These are phyloP conservation scores for Peromyscus maniculatus DNA, from an alignment of 2,113 vertebrate species.

Conservation along the genomic window DNA sequence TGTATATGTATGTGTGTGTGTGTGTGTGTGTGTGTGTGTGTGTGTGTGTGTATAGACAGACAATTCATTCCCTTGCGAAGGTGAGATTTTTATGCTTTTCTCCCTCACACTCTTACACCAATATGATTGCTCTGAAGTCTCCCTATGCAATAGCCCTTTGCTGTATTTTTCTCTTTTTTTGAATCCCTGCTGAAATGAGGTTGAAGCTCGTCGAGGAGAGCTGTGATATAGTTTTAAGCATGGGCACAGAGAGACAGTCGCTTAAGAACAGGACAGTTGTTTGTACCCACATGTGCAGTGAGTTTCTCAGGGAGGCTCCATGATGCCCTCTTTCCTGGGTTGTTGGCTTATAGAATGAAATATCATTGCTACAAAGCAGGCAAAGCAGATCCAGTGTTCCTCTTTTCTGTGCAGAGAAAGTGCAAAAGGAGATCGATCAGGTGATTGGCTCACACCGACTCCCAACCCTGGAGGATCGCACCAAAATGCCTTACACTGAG, in stretches of 20 bases:
- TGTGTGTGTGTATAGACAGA: background rate
- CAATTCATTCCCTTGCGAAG: background rate
- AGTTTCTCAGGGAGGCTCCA: background rate
- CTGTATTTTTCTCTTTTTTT: background rate
- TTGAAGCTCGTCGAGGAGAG: background rate
- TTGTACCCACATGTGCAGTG: no score
- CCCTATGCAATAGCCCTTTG: background rate
- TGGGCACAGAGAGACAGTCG: background rate
- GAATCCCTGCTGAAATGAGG: no score
- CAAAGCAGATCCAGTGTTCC: background rate
- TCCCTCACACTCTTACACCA: rapidly evolving
- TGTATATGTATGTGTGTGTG: background rate
- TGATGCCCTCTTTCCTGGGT: background rate
- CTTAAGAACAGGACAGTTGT: background rate
- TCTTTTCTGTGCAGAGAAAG: background rate
- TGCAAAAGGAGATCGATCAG: background rate
- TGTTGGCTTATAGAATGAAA: background rate
- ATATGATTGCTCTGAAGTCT: background rate
- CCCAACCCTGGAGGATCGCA: background rate
- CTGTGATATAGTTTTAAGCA: background rate
- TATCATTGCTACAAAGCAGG: background rate
- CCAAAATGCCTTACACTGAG: background rate
- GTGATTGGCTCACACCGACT: background rate
- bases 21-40: background rate
- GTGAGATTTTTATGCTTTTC: background rate